A percentile compares a stretch with the other conserved stretches of the same genome.
Conservation (phyloP, 2,888 invertebrate species). For the Lepidocyrtinus sp. region DNA sequence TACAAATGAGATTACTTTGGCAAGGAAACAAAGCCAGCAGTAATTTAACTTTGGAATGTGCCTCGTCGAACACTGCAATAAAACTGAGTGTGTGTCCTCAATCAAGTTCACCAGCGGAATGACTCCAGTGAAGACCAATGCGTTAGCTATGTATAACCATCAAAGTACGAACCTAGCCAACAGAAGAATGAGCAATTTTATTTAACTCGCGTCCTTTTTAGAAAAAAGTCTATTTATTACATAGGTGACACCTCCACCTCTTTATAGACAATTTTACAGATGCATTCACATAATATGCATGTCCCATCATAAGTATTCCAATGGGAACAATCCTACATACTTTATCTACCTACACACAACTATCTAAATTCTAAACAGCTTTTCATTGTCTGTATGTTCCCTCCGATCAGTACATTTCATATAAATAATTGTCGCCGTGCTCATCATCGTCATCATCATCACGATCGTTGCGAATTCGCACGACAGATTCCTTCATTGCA, state of each 20-base stretch:
- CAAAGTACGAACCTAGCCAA: background rate
- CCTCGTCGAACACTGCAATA: no score
- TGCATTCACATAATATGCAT: no score
- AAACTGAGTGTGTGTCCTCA: slow-evolving; percentile 7
- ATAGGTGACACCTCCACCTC: slow-evolving; percentile 11
- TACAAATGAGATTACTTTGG: no score
- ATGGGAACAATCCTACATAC: background rate
- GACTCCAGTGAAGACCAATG: slow-evolving; percentile 15
- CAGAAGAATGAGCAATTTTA: background rate
- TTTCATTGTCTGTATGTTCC: slow-evolving; percentile 5
- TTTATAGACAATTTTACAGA: background rate
- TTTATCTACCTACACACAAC: background rate
- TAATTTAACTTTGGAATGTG: no score
- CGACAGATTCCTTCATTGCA: background rate
- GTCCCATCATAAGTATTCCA: background rate
- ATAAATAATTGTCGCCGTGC: slow-evolving; percentile 17
- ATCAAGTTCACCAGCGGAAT: slow-evolving; percentile 42
- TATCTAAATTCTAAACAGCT: background rate
- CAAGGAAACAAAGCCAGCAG: no score
- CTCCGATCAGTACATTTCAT: slow-evolving; percentile 9
- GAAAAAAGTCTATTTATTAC: background rate
- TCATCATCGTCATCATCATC: background rate
- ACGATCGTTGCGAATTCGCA: background rate
- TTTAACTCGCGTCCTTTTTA: slow-evolving; percentile 6
- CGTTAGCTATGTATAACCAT: slow-evolving; percentile 14